Percentiles rank a stretch among this genome's conserved stretches.
Evolutionary conservation across 2,113 vertebrate species (phyloP).

Genomic region (Bos javanicus): DNA sequence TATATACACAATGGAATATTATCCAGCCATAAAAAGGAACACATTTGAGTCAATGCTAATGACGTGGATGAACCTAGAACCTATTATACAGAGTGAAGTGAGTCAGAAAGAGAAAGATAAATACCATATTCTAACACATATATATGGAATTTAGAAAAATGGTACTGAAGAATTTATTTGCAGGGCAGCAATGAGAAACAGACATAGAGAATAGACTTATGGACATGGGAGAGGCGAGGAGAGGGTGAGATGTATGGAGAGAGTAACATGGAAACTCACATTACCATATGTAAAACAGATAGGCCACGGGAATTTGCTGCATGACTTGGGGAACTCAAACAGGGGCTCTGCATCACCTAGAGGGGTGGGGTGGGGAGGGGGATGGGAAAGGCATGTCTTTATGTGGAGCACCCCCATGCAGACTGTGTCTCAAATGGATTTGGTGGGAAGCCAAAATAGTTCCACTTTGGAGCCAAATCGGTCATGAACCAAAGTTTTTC

Average conservation of each 20-base stretch:
- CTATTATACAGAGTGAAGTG: background rate
- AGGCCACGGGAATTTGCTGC: background rate
- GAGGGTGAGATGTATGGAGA: background rate
- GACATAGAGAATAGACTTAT: background rate
- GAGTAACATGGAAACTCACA: background rate
- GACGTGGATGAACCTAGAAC: background rate
- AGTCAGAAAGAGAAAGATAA: background rate
- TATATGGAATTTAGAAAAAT: background rate
- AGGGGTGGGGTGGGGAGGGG: background rate
- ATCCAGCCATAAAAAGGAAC: background rate
- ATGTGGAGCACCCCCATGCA: background rate
- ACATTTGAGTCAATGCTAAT: background rate
- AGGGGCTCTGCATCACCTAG: background rate
- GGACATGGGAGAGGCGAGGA: background rate
- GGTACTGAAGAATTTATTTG: background rate
- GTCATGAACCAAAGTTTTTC: background rate
- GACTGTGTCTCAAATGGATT: background rate
- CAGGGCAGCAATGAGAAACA: background rate
- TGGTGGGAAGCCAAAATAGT: background rate
- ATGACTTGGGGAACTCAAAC: background rate
- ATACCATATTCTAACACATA: background rate
- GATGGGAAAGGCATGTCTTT: background rate
- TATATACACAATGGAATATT: background rate
- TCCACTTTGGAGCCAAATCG: background rate
- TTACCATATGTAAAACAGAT: accelerated